Base-by-base conservation (phyloP, 1,140 invertebrate genomes). In the Zaprionus gabonicus region DNA sequence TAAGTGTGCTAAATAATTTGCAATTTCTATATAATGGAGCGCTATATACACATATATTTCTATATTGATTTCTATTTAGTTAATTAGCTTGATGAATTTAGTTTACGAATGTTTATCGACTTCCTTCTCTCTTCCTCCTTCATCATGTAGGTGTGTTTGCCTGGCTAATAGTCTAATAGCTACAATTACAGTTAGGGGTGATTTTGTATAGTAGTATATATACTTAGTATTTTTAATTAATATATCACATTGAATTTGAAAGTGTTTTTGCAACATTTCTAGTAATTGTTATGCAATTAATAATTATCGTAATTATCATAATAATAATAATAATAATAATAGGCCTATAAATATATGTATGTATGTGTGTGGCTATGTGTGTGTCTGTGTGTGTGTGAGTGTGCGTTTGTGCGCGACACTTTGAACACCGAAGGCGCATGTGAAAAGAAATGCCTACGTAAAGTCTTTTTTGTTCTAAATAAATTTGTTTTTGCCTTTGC, bases 221-320 rank as follows among this genome's bases (percentile, higher is more conserved):
- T 68, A 62, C 62, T 60, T 69, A 56, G 55, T 77, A 67, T 80
- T 82, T 84, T 86, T 82, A 86, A 83, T 87, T 87, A 87, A 75
- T 88, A 88, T 88, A 88, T 88, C 85, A 88, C 84, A 90, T 88
- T 90, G 85, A 88, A 90, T 81, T 90, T 88, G 85, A 88, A 88
- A 88, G 85, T 88, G 85, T 88, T 77, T 82, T 70, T 77, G 81
- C 81, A 88, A 90, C 85, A 88, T 90, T 88, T 88, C 85, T 88
- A 88, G 85, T 88, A 84, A 85, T 76, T 78, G 75, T 85, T 80
- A 59, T 77, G 38, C 55, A 77, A 58, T 57, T 57, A 53, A 53
- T 69, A 60, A 34, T 81, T 77, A 72, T 83, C 66, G 49, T 63
- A 77, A 59, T 55, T 60, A 51, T 67, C 31, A 34, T 80, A 77